Evolutionary conservation across 2,888 invertebrate genomes (phyloP).

Genomic region (Limnephilus rhombicus): DNA sequence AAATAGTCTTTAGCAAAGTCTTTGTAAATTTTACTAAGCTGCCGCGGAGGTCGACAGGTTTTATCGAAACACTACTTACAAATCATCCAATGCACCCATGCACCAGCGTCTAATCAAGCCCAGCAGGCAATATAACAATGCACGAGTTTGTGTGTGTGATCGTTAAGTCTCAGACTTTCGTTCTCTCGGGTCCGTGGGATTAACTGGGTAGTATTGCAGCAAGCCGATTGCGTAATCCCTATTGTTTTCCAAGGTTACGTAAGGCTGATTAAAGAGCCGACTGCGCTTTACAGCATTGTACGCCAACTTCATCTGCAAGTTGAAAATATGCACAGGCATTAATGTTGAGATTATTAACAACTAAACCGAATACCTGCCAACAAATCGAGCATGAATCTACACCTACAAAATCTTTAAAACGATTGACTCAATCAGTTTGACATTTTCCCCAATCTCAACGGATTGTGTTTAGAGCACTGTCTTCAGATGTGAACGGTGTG

Average conservation of each 20-base stretch:
- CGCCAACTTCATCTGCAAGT: not conserved
- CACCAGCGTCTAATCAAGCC: not conserved
- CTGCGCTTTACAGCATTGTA: not conserved
- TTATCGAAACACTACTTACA: too few relatives aligned
- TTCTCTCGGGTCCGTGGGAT: not conserved
- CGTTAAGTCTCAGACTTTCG: not conserved
- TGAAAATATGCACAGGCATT: not conserved
- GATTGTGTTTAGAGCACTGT: too few relatives aligned
- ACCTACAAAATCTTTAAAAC: not conserved
- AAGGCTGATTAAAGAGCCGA: not conserved
- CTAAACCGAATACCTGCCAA: not conserved
- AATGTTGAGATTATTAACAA: not conserved
- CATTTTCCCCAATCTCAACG: too few relatives aligned
- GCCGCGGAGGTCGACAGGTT: not conserved
- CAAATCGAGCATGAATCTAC: too few relatives aligned
- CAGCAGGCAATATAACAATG: not conserved
- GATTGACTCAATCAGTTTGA: too few relatives aligned
- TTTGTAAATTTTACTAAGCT: not conserved
- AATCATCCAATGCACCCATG: not conserved
- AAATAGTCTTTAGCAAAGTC: not conserved
- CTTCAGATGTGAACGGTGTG: too few relatives aligned
- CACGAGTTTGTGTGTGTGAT: not conserved
- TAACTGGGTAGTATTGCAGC: not conserved
- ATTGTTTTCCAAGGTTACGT: constrained; percentile 1
- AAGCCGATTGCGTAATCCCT: not conserved